These are phyloP conservation scores for Penelope pileata DNA, from an alignment of 2,113 vertebrate species.

Conservation along the genomic window DNA sequence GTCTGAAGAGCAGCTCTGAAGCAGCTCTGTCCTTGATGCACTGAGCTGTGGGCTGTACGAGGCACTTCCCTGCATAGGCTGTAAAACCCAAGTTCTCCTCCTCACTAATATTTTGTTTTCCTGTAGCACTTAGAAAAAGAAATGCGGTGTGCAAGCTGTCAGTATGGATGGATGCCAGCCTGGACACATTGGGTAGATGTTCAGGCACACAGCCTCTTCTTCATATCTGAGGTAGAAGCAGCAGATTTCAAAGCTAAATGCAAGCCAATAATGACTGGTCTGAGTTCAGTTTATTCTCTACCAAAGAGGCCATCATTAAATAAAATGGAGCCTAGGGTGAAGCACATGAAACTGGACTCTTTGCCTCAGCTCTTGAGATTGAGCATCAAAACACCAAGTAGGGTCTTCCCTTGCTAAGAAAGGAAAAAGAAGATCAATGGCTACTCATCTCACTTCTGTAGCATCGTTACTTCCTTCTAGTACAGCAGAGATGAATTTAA, in stretches of 20 bases:
- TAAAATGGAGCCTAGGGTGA: background rate
- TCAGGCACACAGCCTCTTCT: background rate
- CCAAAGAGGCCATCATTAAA: background rate
- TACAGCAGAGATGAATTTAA: background rate
- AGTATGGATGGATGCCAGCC: background rate
- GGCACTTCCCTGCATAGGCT: background rate
- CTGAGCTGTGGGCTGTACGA: background rate
- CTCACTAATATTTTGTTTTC: background rate
- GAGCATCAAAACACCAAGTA: background rate
- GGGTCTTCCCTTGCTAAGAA: background rate
- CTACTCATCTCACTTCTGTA: background rate
- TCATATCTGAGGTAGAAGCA: background rate
- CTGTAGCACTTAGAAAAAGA: background rate
- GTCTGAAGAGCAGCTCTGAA: background rate
- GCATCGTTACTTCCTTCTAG: background rate
- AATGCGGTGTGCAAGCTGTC: constrained; percentile 11
- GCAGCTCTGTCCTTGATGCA: background rate
- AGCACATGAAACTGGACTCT: background rate
- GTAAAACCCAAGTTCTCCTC: background rate
- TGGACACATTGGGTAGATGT: background rate
- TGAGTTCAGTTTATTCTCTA: background rate
- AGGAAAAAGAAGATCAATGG: background rate
- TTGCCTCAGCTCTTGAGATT: background rate
- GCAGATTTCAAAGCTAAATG: background rate
- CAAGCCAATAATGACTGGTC: background rate